Evolutionary conservation across 2,888 invertebrate species (phyloP).

Genomic region (Pammene fasciana): DNA sequence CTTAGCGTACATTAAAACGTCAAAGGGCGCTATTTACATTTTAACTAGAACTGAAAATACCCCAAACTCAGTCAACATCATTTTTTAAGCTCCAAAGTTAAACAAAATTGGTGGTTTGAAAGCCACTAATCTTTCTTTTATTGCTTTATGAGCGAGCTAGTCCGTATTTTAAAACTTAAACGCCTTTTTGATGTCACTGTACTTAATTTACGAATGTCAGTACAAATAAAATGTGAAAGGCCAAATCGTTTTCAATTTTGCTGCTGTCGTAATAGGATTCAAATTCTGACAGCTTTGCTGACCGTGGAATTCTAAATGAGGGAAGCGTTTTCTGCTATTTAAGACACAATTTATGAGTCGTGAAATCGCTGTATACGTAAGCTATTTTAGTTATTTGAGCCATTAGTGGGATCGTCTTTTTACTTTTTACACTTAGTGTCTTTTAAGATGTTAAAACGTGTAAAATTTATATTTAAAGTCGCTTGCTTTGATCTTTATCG

Average conservation of each 20-base stretch:
- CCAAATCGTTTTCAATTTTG: background rate
- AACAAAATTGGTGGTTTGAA: slow-evolving; percentile 35
- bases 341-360: slow-evolving; percentile 39
- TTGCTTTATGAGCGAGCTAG: slow-evolving; percentile 36
- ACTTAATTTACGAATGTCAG: slow-evolving; percentile 38
- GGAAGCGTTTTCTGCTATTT: slow-evolving; percentile 39
- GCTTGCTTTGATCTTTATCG: slow-evolving; percentile 15
- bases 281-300: background rate
- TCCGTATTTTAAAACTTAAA: slow-evolving; percentile 41
- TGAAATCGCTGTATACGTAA: slow-evolving; percentile 40
- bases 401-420: slow-evolving; percentile 34
- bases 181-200: slow-evolving; percentile 42
- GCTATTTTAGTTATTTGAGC: slow-evolving; percentile 41
- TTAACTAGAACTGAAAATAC: slow-evolving; percentile 12
- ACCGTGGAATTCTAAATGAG: slow-evolving; percentile 26
- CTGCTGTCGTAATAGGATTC: background rate
- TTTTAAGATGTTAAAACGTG: slow-evolving; percentile 30
- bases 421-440: slow-evolving; percentile 28
- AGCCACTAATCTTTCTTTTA: slow-evolving; percentile 39
- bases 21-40: background rate
- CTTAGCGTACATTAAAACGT: slow-evolving; percentile 1
- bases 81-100: slow-evolving; percentile 26
- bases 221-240: slow-evolving; percentile 25
- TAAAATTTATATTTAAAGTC: slow-evolving; percentile 9
- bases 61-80: slow-evolving; percentile 1